Evolutionary conservation across 2,113 vertebrate species (phyloP).

Genomic region (Nycticebus coucang): DNA sequence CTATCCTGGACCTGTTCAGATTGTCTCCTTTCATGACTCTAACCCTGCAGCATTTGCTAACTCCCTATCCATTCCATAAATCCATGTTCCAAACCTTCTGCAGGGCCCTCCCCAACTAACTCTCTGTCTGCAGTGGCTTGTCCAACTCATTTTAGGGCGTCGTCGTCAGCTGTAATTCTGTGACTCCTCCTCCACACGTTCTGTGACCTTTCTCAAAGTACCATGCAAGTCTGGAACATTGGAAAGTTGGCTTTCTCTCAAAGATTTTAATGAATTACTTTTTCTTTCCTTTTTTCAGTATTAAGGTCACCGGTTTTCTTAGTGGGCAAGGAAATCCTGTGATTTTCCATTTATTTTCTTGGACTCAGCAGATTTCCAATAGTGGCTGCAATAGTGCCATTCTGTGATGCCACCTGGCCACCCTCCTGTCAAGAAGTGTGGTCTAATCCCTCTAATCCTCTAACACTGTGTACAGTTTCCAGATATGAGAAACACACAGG

Average conservation of each 20-base stretch:
- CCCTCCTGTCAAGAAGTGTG: background rate
- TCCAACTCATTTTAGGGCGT: fast-evolving
- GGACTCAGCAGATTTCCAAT: background rate
- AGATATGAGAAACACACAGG: no score
- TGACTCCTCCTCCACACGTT: background rate
- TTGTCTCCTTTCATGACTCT: background rate
- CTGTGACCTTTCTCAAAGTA: background rate
- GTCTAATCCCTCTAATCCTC: background rate
- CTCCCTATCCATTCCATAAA: background rate
- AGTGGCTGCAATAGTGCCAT: background rate
- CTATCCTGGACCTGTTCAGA: background rate
- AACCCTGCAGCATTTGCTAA: no score
- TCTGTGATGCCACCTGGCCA: background rate
- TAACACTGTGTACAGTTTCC: no score
- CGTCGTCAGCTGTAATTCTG: no score
- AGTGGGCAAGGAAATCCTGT: background rate
- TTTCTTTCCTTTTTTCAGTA: background rate
- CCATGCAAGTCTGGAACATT: background rate
- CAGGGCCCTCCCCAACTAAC: background rate
- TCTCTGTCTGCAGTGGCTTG: background rate
- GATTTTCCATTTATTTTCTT: background rate
- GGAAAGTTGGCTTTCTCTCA: background rate
- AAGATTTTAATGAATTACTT: background rate
- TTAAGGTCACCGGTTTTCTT: background rate
- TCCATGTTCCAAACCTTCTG: background rate